These are phyloP conservation scores for Turritopsis rubra DNA, from an alignment of 30 jellyfish, hydroid and myxozoan genomes.

Conservation along the genomic window DNA sequence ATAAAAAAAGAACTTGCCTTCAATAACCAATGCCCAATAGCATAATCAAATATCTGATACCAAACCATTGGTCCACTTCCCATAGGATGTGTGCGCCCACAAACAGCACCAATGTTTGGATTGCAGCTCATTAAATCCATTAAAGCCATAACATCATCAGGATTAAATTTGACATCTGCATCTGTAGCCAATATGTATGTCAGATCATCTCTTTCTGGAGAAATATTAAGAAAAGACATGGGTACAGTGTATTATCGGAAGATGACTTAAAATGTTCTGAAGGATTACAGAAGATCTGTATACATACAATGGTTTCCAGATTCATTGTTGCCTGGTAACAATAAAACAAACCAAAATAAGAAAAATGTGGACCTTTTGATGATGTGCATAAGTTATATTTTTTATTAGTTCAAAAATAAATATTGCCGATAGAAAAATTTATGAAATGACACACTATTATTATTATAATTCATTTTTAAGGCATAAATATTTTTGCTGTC, in stretches of 20 bases:
- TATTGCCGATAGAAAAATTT: too few species aligned
- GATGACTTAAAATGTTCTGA: neutral
- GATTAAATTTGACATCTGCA: constrained; percentile 72
- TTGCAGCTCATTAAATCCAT: constrained; percentile 85
- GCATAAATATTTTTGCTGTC: too few species aligned
- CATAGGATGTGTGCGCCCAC: constrained; percentile 86
- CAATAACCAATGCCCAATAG: constrained; percentile 89
- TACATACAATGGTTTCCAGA: too few species aligned
- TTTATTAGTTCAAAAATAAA: too few species aligned
- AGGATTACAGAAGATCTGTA: too few species aligned
- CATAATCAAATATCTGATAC: constrained; percentile 83
- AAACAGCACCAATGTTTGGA: constrained; percentile 81
- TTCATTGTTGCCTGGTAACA: too few species aligned
- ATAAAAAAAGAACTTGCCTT: constrained; percentile 24
- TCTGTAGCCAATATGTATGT: constrained; percentile 83
- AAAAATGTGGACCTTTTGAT: too few species aligned
- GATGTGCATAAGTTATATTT: too few species aligned
- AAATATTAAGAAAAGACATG: neutral
- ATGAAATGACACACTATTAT: too few species aligned
- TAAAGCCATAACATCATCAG: constrained; percentile 75
- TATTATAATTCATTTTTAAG: too few species aligned
- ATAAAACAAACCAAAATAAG: too few species aligned
- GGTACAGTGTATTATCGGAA: neutral
- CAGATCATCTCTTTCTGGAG: constrained; percentile 34
- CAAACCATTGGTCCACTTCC: constrained; percentile 81